Base-by-base conservation (phyloP, 1,140 invertebrate species). In the Drosophila carrolli region DNA sequence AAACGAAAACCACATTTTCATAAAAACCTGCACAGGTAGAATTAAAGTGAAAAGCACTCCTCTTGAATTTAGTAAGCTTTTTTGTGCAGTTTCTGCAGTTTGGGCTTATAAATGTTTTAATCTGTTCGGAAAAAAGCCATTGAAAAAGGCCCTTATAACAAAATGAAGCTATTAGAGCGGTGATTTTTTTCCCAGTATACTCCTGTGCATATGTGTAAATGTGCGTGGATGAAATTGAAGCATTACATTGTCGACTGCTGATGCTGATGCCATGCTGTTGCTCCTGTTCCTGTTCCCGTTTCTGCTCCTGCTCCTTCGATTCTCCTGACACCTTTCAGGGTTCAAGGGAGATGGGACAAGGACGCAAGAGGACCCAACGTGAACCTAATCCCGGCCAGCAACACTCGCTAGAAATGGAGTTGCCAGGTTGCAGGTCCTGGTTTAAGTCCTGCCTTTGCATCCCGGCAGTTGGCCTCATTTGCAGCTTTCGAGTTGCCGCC, bases 171-270 rank as follows among this genome's bases (percentile, higher is more conserved):
- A 1, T 35, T 5, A 7, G 23, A 23, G 23, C 4, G 23, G 23
- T 23, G 23, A 4, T 23, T 23, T 59, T 54, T 70, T 11, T 40
- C 27, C 8, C 41, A 38, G 48, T 68, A 3, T 9, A 10, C 8
- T 2, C 37, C 1, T 35, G 35, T 47, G 13, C 40, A 53, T 29
- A 48, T 29, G 68, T 50, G 46, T 29, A 35, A 35, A 48, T 43
- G 54, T 60, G 57, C 43, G 61, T 68, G 62, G 57, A 66, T 61
- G 70, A 82, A 62, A 82, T 68, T 86, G 78, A 86, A 86, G 78
- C 66, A 70, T 86, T 79, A 79, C 75, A 76, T 62, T 82, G 78
- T 79, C 83, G 67, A 75, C 75, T 68, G 74, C 57, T 78, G 74
- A 78, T 68, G 74, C 57, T 78, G 74, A 78, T 71, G 76, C 44